These are phyloP conservation scores for Acanthaster planci DNA, from an alignment of 35 echinoderm and acorn worm species.

Conservation along the genomic window DNA sequence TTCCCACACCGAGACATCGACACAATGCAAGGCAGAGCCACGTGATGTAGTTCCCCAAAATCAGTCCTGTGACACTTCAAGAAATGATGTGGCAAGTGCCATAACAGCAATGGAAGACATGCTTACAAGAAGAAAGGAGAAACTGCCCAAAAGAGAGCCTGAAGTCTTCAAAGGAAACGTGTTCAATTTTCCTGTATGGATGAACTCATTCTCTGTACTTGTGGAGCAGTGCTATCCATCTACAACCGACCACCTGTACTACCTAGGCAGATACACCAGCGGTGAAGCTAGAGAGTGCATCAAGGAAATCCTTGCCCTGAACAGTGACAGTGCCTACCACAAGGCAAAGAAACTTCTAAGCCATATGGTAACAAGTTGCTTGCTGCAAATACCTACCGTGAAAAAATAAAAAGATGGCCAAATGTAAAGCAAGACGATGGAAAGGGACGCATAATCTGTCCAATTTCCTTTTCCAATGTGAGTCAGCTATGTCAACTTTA, in stretches of 20 bases:
- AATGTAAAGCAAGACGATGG: neutral
- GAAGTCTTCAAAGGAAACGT: neutral
- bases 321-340: neutral
- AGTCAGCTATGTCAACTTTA: neutral
- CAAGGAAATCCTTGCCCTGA: neutral
- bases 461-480: neutral
- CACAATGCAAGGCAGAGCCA: neutral
- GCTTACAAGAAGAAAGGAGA: neutral
- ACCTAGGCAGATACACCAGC: neutral
- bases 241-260: neutral
- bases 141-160: neutral
- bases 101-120: neutral
- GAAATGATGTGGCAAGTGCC: neutral
- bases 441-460: neutral
- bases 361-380: neutral
- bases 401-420: constrained; percentile 14
- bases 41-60: neutral
- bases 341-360: neutral
- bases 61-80: neutral
- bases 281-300: neutral
- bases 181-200: neutral
- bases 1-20: neutral
- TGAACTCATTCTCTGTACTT: neutral
- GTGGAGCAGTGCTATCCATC: neutral
- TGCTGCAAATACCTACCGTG: neutral